Base-by-base conservation (phyloP, 2,797 vertebrate genomes). In the Limosa lapponica region DNA sequence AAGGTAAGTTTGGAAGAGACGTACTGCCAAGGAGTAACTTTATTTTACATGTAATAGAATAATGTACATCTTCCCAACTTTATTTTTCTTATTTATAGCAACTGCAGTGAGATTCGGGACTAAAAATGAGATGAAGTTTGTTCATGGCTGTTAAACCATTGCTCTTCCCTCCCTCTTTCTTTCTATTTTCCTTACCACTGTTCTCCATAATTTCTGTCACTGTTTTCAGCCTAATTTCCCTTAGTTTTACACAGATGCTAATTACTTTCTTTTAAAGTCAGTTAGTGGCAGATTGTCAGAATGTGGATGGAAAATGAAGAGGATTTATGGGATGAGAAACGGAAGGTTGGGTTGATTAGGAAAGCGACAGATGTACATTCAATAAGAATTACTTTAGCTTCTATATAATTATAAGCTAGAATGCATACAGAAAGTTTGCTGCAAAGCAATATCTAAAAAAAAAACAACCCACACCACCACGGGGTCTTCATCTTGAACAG, bases 1-100 rank as follows among this genome's bases (percentile, higher is more conserved):
- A 99, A 99, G 99, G 99, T 98, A 98, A 98, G 98, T 72, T 65
- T 71, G 71, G 74, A 72, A 93, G 17, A 72, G 34, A 30, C 1
- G 2, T 39, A 16, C 24, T 80, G 28, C n/a, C 22, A 74, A 17
- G 0, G 1, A 48, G 28, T 44, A 71, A 12, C 17, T 87, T 32
- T 86, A 34, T 41, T 80, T 92, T 59, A 8, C 6, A 1, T 90
- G 8, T 14, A 43, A 15, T 37, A 52, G 16, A 43, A 41, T 71
- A 55, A 36, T 30, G 5, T 28, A 3, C 2, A 6, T 55, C 32
- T 86, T 94, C 10, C 9, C 20, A 89, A 22, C 18, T 81, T 90
- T 28, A 27, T 77, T 81, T 77, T 32, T 84, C 34, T 49, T 71
- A 10, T 66, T 90, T 62, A 16, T 25, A 74, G 10, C 61, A 65